Conservation (phyloP, 2,888 invertebrate genomes). For the Parnassius smintheus region DNA sequence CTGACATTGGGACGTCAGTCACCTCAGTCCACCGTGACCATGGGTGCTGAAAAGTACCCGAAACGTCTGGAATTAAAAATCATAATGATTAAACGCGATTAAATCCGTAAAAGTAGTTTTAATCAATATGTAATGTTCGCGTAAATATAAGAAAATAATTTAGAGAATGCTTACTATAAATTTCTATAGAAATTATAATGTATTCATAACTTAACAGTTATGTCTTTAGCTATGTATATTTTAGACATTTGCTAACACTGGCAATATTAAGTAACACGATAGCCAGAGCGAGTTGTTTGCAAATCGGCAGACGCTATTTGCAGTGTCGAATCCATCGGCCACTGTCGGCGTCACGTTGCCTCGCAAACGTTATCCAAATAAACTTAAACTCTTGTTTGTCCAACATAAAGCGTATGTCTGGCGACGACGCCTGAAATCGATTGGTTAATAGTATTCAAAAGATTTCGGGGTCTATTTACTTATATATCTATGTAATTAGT, state of each 20-base stretch:
- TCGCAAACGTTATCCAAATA: slow-evolving; percentile 54
- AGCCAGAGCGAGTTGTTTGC: slow-evolving; percentile 70
- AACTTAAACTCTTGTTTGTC: slow-evolving; percentile 66
- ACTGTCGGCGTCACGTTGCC: slow-evolving; percentile 72
- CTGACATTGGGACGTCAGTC: no score
- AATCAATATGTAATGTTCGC: no score
- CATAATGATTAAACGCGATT: no score
- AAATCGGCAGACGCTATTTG: slow-evolving; percentile 71
- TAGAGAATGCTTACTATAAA: no score
- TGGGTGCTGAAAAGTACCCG: no score
- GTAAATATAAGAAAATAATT: no score
- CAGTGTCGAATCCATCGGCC: slow-evolving; percentile 70
- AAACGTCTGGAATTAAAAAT: no score
- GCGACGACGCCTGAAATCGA: slow-evolving; percentile 55
- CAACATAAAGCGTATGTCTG: slow-evolving; percentile 65
- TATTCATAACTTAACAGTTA: slow-evolving; percentile 25
- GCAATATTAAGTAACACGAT: slow-evolving; percentile 57
- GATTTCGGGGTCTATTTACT: slow-evolving; percentile 12
- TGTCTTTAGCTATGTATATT: slow-evolving; percentile 5
- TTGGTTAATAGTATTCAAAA: slow-evolving; percentile 40
- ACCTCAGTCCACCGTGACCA: no score
- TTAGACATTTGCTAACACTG: slow-evolving; percentile 5
- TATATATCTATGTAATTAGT: slow-evolving; percentile 27
- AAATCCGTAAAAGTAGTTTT: no score
- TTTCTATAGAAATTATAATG: no score